These are phyloP conservation scores for Erinaceus europaeus DNA, from an alignment of 2,113 vertebrate species.

Conservation along the genomic window DNA sequence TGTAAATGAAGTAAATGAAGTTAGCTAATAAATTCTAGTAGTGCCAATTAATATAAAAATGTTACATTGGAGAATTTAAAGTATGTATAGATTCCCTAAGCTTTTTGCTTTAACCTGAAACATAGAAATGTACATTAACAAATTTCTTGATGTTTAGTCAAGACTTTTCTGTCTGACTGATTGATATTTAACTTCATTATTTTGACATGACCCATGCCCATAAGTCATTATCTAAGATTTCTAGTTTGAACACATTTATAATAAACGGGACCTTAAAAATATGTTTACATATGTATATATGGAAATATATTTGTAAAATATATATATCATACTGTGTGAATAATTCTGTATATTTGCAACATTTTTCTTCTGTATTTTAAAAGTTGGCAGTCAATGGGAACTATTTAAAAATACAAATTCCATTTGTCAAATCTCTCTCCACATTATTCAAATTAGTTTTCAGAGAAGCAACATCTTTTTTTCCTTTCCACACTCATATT, in stretches of 20 bases:
- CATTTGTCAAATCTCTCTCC: slow-evolving; percentile 19
- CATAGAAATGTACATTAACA: neutral
- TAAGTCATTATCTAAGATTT: neutral
- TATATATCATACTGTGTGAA: neutral
- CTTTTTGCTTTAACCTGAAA: neutral
- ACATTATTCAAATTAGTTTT: slow-evolving; percentile 44
- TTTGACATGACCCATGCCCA: neutral
- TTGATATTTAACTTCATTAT: neutral
- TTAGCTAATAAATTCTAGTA: too few species aligned
- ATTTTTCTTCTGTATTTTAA: neutral
- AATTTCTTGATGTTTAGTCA: neutral
- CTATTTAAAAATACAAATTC: slow-evolving; percentile 20
- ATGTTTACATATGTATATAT: neutral
- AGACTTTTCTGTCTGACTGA: neutral
- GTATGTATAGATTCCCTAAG: neutral
- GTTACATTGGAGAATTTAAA: too few species aligned
- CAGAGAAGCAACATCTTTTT: slow-evolving; percentile 33
- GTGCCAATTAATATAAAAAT: too few species aligned
- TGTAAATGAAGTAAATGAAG: too few species aligned
- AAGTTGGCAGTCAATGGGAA: neutral
- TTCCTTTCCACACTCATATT: neutral
- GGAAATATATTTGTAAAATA: too few species aligned
- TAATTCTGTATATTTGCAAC: slow-evolving; percentile 5
- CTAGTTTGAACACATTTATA: neutral
- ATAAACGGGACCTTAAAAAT: neutral